Evolutionary conservation across 2,888 invertebrate species (phyloP).

Genomic region (Strigamia maritima): DNA sequence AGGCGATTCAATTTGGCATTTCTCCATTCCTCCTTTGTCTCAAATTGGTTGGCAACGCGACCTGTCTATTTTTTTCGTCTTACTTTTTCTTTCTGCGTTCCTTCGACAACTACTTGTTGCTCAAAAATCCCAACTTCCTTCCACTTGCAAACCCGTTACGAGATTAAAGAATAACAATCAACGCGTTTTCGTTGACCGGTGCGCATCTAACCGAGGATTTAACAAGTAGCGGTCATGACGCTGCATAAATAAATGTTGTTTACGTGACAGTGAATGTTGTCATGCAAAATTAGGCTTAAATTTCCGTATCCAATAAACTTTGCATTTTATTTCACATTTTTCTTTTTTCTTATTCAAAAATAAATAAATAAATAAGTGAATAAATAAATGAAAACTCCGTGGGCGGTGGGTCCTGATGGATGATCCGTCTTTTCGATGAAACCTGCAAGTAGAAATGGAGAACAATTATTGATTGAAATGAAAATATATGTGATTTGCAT

Average conservation of each 20-base stretch:
- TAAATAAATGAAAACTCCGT: no score
- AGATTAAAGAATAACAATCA: neutral
- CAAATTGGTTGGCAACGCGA: conserved; percentile 34
- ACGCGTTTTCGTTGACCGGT: neutral
- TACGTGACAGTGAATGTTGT: neutral
- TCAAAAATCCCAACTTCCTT: neutral
- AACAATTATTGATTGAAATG: no score
- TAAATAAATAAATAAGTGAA: no score
- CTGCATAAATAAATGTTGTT: neutral
- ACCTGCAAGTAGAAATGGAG: no score
- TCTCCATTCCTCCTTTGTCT: conserved; percentile 29
- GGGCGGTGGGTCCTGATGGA: no score
- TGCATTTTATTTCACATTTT: neutral
- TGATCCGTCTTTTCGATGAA: no score
- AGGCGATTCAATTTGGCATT: conserved; percentile 34
- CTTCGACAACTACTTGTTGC: conserved; percentile 13
- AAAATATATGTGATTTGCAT: no score
- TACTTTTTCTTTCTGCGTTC: neutral
- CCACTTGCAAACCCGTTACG: neutral
- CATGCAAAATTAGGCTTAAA: neutral
- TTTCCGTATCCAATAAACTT: neutral
- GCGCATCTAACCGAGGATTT: neutral
- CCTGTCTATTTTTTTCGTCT: neutral
- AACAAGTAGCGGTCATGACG: neutral
- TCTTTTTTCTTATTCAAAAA: no score